Evolutionary conservation across 1,140 invertebrate species (phyloP), one percentile per base, ranked within the genome.

Genomic region (Drosophila littoralis): DNA sequence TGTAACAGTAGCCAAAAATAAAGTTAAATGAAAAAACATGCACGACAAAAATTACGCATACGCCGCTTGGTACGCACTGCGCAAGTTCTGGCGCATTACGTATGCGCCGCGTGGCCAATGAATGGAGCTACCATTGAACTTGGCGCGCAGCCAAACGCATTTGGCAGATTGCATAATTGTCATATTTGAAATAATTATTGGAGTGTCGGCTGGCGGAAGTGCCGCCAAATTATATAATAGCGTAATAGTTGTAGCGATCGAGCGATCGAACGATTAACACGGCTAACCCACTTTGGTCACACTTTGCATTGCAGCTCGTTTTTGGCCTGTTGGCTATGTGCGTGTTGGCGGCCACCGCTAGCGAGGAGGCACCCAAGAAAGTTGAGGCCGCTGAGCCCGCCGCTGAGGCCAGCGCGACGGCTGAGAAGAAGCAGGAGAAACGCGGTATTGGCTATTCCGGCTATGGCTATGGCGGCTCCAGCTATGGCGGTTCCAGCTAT

Each of bases 351-450:
- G 84, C 59, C 54, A 89, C 92, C 57, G 93, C 93, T 55, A 93
- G 93, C 79, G 93, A 94, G 91, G 93, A 93, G 93, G 81, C 77
- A 92, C 75, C 78, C 35, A 84, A 91, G 76, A 89, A 77, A 52
- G 72, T 68, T 12, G 84, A 79, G 42, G 84, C 22, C 66, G 42
- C 13, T 32, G 93, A 93, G 92, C 59, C 85, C 13, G 71, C 81
- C 35, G 71, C 77, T 54, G 67, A 74, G 13, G 60, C 73, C 61
- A 72, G 81, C 65, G 54, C 66, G 70, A 93, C 92, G 59, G 85
- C 61, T 15, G 94, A 94, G 69, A 96, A 96, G 93, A 96, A 96
- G 90, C 95, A 95, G 78, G 95, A 96, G 89, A 96, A 96, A 90
- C 93, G 95, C 76, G 95, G 95, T 61, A 93, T 96, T 42, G 82